Conservation (phyloP, 2,797 vertebrate species). For the Enteromius mattozi region DNA sequence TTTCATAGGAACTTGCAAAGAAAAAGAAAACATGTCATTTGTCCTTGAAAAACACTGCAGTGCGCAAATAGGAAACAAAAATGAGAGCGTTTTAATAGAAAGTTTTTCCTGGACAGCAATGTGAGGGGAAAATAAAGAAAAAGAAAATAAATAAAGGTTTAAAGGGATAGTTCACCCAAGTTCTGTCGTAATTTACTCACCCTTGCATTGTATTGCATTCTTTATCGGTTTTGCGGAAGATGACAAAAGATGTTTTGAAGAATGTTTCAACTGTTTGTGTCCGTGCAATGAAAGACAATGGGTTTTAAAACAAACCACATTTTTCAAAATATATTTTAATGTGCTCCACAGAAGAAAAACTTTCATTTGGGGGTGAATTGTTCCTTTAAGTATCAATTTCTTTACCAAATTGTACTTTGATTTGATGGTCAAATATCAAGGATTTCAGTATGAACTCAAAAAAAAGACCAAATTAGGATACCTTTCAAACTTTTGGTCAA, state of each 20-base stretch:
- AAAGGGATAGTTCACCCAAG: not conserved
- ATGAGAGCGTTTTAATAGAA: not conserved
- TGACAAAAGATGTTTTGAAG: not conserved
- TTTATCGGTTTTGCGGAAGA: not conserved
- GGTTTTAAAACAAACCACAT: not conserved
- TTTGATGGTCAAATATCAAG: not conserved
- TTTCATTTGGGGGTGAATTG: not conserved
- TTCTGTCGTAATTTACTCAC: not conserved
- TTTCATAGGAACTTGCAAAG: not conserved
- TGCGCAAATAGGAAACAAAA: not conserved
- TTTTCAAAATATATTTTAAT: not conserved
- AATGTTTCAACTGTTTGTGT: not conserved
- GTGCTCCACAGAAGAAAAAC: not conserved
- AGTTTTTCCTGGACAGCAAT: not conserved
- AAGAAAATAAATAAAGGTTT: not conserved
- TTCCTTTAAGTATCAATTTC: not conserved
- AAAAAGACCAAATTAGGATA: not conserved
- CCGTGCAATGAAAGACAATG: not conserved
- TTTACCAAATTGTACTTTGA: not conserved
- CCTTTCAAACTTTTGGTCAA: not conserved
- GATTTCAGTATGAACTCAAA: not conserved
- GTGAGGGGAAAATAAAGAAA: not conserved
- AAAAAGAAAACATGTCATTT: not conserved
- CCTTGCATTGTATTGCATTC: not conserved
- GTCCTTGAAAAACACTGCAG: conserved; percentile 5